Percentiles rank a stretch among this genome's conserved stretches.
Conservation (phyloP, 2,113 vertebrate genomes). For the Corythaeola cristata region DNA sequence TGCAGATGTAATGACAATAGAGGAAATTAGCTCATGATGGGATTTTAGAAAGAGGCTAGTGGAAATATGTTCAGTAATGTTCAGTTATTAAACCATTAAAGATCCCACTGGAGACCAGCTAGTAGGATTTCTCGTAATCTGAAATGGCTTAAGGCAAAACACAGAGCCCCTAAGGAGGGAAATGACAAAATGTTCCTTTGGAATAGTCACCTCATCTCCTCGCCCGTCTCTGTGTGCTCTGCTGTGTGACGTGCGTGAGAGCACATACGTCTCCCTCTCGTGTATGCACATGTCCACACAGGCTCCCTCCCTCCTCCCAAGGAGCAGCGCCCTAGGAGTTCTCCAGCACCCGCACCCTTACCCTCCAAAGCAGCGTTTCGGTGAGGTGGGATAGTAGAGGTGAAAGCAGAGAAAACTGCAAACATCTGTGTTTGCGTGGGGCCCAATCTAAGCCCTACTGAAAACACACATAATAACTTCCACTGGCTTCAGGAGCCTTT, state of each 20-base stretch:
- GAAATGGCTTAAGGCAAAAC: conserved; percentile 27
- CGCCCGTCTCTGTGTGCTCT: not conserved
- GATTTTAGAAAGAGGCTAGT: conserved; percentile 50
- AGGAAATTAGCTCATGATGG: conserved; percentile 68
- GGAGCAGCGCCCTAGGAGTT: not conserved
- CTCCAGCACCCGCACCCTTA: not conserved
- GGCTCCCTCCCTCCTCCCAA: not conserved
- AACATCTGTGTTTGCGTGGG: conserved; percentile 1
- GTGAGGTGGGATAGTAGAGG: not conserved
- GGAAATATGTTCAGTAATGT: conserved; percentile 59
- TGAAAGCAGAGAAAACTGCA: conserved; percentile 31
- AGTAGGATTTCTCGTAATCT: conserved; percentile 50
- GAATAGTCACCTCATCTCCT: conserved; percentile 25
- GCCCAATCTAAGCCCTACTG: not conserved
- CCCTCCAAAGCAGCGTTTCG: not conserved
- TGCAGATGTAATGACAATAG: conserved; percentile 66
- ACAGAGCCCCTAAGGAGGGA: conserved; percentile 40
- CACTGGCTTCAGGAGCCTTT: not conserved
- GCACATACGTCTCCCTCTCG: not conserved
- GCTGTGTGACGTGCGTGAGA: not conserved
- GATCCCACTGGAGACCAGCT: conserved; percentile 46
- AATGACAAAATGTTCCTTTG: conserved; percentile 40
- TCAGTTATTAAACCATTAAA: conserved; percentile 62
- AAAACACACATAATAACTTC: conserved; percentile 19
- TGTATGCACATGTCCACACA: accelerated